Percentiles rank a stretch among this genome's conserved stretches.
These are phyloP conservation scores for Triops cancriformis DNA, from an alignment of 1,140 invertebrate genomes.

Conservation along the genomic window DNA sequence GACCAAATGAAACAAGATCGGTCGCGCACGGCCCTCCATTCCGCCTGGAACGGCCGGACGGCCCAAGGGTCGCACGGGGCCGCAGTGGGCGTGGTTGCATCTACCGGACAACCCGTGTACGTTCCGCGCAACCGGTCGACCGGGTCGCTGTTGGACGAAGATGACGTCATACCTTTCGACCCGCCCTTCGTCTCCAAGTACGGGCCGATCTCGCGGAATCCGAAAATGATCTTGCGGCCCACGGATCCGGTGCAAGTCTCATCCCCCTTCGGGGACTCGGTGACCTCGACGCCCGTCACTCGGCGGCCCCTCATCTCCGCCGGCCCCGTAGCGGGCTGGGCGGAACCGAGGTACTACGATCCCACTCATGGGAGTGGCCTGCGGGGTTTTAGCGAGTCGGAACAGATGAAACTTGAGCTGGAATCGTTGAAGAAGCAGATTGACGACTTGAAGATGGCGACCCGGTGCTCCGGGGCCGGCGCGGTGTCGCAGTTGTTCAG, in stretches of 20 bases:
- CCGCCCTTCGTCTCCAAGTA: constrained; percentile 61
- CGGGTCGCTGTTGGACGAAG: constrained; percentile 46
- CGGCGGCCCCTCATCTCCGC: constrained; percentile 45
- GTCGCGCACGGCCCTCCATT: constrained; percentile 2
- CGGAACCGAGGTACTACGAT: constrained; percentile 14
- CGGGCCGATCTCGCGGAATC: constrained; percentile 66
- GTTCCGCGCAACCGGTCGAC: neutral
- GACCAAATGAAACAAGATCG: constrained; percentile 45
- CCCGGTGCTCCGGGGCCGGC: constrained; percentile 20
- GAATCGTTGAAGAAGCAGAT: constrained; percentile 54
- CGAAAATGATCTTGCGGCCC: constrained; percentile 42
- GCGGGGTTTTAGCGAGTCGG: constrained; percentile 43
- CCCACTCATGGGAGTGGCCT: constrained; percentile 25
- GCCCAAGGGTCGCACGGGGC: neutral
- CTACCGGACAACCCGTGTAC: neutral
- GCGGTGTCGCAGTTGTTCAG: constrained; percentile 40
- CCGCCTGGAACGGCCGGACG: constrained; percentile 14
- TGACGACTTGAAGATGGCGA: constrained; percentile 51
- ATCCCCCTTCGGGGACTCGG: constrained; percentile 39
- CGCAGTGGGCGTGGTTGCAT: neutral
- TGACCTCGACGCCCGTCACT: constrained; percentile 39
- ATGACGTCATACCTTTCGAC: constrained; percentile 66
- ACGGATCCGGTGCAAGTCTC: constrained; percentile 39
- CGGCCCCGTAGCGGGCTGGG: constrained; percentile 47
- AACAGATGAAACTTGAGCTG: constrained; percentile 54